Evolutionary conservation across 1,140 invertebrate genomes (phyloP).

Genomic region (Pteromalus puparum): DNA sequence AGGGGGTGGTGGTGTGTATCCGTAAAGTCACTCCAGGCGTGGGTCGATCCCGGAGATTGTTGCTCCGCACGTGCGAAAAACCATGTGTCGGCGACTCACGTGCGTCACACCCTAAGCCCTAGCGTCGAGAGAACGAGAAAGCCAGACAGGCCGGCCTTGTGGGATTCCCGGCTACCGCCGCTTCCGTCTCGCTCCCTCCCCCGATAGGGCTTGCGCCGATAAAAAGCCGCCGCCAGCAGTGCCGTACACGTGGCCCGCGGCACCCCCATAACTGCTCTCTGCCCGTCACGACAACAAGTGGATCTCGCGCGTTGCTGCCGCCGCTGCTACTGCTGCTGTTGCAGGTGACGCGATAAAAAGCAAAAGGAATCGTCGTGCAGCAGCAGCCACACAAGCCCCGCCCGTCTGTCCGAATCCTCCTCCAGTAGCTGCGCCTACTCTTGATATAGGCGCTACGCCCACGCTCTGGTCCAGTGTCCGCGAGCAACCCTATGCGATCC

Average conservation of each 20-base stretch:
- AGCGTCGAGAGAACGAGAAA: background rate
- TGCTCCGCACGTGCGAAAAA: too few relatives aligned
- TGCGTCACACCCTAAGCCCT: too few relatives aligned
- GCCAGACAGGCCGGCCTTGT: background rate
- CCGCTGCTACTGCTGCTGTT: too few relatives aligned
- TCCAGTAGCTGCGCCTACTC: background rate
- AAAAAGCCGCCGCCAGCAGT: background rate
- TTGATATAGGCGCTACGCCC: background rate
- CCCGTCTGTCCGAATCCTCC: background rate
- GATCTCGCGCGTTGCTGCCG: background rate
- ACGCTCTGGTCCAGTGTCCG: background rate
- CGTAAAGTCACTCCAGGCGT: too few relatives aligned
- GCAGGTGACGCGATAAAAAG: background rate
- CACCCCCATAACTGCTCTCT: background rate
- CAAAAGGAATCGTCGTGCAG: background rate
- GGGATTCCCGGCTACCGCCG: background rate
- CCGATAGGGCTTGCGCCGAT: background rate
- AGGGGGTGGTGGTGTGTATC: too few relatives aligned
- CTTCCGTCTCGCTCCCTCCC: background rate
- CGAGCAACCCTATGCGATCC: background rate
- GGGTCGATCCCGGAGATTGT: too few relatives aligned
- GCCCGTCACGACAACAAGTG: constrained; percentile 15
- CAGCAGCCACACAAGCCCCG: background rate
- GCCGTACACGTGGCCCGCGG: constrained; percentile 21
- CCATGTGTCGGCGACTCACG: too few relatives aligned